Percentiles rank a stretch among this genome's conserved stretches.
These are phyloP conservation scores for Apodemia mormo DNA, from an alignment of 2,888 invertebrate species.

Conservation along the genomic window DNA sequence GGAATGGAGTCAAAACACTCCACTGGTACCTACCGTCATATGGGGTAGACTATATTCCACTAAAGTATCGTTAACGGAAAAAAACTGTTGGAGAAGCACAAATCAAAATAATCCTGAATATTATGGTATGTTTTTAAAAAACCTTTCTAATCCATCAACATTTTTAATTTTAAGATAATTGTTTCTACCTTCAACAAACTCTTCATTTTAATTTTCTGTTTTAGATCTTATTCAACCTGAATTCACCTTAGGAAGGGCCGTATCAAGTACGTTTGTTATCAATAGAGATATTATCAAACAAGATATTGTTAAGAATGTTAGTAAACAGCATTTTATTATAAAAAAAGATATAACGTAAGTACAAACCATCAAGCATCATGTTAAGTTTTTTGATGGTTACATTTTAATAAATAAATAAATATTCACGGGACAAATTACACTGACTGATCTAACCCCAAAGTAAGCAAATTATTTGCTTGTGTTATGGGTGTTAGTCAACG, in stretches of 20 bases:
- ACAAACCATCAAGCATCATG: slow-evolving; percentile 4
- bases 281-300: slow-evolving; percentile 65
- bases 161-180: neutral
- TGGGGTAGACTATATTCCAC: slow-evolving; percentile 80
- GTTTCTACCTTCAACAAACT: slow-evolving; percentile 12
- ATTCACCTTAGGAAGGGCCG: slow-evolving; percentile 79
- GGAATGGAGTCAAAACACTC: slow-evolving; percentile 72
- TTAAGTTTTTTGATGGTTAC: too few relatives aligned
- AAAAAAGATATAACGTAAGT: slow-evolving; percentile 72
- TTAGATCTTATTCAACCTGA: slow-evolving; percentile 78
- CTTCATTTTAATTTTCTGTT: slow-evolving; percentile 30
- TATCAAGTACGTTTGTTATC: slow-evolving; percentile 74
- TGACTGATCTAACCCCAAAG: too few relatives aligned
- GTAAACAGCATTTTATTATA: slow-evolving; percentile 85
- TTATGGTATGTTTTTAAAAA: slow-evolving; percentile 53
- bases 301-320: slow-evolving; percentile 76
- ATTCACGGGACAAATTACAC: too few relatives aligned
- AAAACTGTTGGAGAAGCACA: slow-evolving; percentile 58
- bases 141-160: neutral
- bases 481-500: too few relatives aligned
- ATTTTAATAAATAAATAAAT: too few relatives aligned
- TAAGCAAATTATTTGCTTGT: too few relatives aligned
- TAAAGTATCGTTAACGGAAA: slow-evolving; percentile 53
- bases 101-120: slow-evolving; percentile 55
- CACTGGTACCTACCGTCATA: slow-evolving; percentile 64